A percentile compares a stretch with the other conserved stretches of the same genome.
Conservation (phyloP, 2,888 invertebrate genomes). For the Brachypalpus laphriformis region DNA sequence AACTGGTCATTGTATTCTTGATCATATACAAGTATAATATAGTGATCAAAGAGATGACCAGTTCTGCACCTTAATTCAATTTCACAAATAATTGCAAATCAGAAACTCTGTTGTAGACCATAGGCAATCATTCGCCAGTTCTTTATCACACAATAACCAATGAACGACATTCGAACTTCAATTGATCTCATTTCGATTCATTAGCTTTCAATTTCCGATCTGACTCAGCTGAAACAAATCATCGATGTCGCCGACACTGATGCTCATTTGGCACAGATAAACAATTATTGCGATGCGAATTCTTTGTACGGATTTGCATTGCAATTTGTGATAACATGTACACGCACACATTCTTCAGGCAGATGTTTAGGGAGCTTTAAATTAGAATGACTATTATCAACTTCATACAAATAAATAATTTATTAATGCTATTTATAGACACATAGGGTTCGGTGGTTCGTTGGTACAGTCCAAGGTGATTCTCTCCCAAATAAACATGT, state of each 20-base stretch:
- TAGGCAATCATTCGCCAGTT: background rate
- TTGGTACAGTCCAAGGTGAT: constrained; percentile 24
- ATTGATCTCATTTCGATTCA: constrained; percentile 3
- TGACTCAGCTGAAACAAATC: background rate
- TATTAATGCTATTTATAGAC: background rate
- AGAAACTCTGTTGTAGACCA: too few relatives aligned
- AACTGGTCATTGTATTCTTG: too few relatives aligned
- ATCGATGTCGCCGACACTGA: background rate
- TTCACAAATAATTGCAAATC: background rate
- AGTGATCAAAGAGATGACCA: background rate
- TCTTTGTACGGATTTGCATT: background rate
- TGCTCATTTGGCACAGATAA: background rate
- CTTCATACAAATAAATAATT: background rate
- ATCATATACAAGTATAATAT: too few relatives aligned
- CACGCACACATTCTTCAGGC: background rate
- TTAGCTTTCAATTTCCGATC: constrained; percentile 13
- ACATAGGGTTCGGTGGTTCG: background rate
- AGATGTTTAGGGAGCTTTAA: background rate
- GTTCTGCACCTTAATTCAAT: background rate
- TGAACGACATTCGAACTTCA: background rate
- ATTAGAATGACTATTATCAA: background rate
- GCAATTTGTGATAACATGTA: background rate
- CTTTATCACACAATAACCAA: constrained; percentile 1
- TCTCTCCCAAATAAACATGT: constrained; percentile 16
- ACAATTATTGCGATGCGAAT: background rate